These are phyloP conservation scores for Hemaris fuciformis DNA, from an alignment of 2,888 invertebrate genomes.

Conservation along the genomic window DNA sequence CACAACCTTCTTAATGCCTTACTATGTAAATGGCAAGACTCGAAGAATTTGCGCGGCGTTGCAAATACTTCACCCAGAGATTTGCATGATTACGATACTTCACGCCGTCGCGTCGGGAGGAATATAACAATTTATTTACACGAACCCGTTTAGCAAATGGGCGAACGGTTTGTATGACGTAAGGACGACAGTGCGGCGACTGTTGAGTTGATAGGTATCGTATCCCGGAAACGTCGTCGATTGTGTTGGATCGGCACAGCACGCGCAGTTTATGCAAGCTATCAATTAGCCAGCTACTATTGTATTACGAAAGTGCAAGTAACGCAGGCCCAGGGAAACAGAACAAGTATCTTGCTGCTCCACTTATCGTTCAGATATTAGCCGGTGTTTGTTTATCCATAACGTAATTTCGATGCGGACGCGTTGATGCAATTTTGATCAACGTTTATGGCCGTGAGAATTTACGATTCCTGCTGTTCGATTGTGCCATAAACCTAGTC, in stretches of 20 bases:
- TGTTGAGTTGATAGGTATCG: constrained; percentile 41
- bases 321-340: constrained; percentile 49
- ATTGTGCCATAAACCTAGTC: too few relatives aligned
- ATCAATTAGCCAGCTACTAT: constrained; percentile 72
- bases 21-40: not conserved
- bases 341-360: constrained; percentile 47
- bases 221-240: constrained; percentile 64
- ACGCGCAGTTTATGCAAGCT: constrained; percentile 70
- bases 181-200: constrained; percentile 19
- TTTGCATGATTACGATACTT: constrained; percentile 24
- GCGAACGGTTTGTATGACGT: constrained; percentile 32
- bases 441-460: not conserved
- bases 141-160: constrained; percentile 24
- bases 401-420: constrained; percentile 28
- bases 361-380: constrained; percentile 48
- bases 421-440: not conserved
- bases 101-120: constrained; percentile 23
- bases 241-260: constrained; percentile 53
- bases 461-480: not conserved
- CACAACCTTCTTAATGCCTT: not conserved
- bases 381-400: constrained; percentile 38
- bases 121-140: constrained; percentile 21
- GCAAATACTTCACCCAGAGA: constrained; percentile 12
- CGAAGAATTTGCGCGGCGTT: constrained; percentile 13
- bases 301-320: constrained; percentile 61